These are phyloP conservation scores for Apotomis turbidana DNA, from an alignment of 2,888 invertebrate genomes.

Conservation along the genomic window DNA sequence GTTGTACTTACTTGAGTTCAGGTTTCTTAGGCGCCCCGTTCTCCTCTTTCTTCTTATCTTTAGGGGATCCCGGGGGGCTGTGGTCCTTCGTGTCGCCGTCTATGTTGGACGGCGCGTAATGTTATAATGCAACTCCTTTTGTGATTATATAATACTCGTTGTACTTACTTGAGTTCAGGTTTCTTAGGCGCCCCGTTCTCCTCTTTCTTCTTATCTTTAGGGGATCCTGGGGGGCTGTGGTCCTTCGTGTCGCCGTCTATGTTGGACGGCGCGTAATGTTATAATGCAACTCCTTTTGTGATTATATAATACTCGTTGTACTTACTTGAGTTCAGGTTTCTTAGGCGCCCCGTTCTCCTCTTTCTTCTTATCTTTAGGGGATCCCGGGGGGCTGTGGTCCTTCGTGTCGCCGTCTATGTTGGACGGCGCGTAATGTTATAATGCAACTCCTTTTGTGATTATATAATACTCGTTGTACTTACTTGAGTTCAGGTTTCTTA, in stretches of 20 bases:
- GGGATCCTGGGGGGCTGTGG: conserved; percentile 83
- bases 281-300: too few relatives aligned
- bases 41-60: conserved; percentile 52
- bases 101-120: conserved; percentile 88
- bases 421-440: conserved; percentile 90
- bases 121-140: too few relatives aligned
- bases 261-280: conserved; percentile 89
- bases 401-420: conserved; percentile 82
- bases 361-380: conserved; percentile 57
- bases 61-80: conserved; percentile 80
- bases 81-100: conserved; percentile 84
- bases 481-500: conserved; percentile 76
- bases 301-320: too few relatives aligned
- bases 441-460: too few relatives aligned
- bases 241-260: conserved; percentile 82
- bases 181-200: conserved; percentile 63
- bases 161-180: conserved; percentile 75
- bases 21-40: conserved; percentile 66
- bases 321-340: conserved; percentile 76
- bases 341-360: conserved; percentile 60
- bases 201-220: conserved; percentile 53
- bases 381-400: conserved; percentile 85
- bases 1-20: conserved; percentile 74
- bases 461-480: conserved; percentile 48
- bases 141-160: too few relatives aligned